Percentiles rank a stretch among this genome's conserved stretches.
These are phyloP conservation scores for Graphium colonna DNA, from an alignment of 2,888 invertebrate species.

Conservation along the genomic window DNA sequence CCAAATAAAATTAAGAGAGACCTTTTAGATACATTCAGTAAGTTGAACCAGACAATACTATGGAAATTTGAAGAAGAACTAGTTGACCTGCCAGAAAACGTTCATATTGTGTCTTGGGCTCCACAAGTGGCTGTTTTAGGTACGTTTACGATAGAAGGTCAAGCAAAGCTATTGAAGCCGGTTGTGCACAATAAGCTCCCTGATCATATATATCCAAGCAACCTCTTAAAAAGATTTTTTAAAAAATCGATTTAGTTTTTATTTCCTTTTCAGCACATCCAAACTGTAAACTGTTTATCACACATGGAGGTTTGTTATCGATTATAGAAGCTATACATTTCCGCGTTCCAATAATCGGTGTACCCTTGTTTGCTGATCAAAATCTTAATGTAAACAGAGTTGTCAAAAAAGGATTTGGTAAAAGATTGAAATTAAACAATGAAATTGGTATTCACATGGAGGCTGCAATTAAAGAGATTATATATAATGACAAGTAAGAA, in stretches of 20 bases:
- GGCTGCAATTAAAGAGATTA: slow-evolving; percentile 28
- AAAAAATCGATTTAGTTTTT: too few relatives aligned
- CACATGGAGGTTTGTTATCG: slow-evolving; percentile 49
- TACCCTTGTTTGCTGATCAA: slow-evolving; percentile 47
- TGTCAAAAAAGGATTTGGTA: slow-evolving; percentile 35
- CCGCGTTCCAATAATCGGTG: slow-evolving; percentile 49
- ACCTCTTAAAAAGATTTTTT: too few relatives aligned
- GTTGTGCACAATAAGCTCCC: too few relatives aligned
- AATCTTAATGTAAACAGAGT: slow-evolving; percentile 36
- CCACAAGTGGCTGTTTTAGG: slow-evolving; percentile 52
- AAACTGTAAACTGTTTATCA: slow-evolving; percentile 47
- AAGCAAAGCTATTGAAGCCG: too few relatives aligned
- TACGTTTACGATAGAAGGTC: slow-evolving; percentile 27
- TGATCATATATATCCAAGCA: too few relatives aligned
- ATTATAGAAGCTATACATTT: slow-evolving; percentile 45
- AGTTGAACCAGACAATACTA: slow-evolving; percentile 65
- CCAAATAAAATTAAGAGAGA: slow-evolving; percentile 44
- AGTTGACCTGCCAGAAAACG: slow-evolving; percentile 39
- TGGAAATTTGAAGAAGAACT: slow-evolving; percentile 52
- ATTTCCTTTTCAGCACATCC: slow-evolving; percentile 39
- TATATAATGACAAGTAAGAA: too few relatives aligned
- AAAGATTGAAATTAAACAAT: slow-evolving; percentile 31
- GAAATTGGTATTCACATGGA: slow-evolving; percentile 31
- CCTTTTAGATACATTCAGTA: slow-evolving; percentile 57
- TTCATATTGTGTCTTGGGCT: slow-evolving; percentile 49